Evolutionary conservation across 2,113 vertebrate genomes (phyloP), one percentile per base, ranked within the genome.

Genomic region (Plestiodon gilberti): DNA sequence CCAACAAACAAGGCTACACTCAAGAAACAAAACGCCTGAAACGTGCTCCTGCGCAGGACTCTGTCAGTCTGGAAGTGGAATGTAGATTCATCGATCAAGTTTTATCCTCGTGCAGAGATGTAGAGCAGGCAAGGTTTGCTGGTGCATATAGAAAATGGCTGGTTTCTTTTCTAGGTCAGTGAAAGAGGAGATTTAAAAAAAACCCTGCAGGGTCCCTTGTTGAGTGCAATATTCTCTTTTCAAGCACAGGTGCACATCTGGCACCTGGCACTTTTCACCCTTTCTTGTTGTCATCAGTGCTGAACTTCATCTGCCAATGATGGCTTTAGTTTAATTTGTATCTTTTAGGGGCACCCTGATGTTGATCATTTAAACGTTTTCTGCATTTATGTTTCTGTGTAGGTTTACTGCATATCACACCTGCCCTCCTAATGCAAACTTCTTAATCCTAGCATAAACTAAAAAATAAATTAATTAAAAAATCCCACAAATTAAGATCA

Each of bases 1-100:
- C 91, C n/a, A 94, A 89, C 87, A 97, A 96, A 93, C 97, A 97
- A 87, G 92, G 96, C 90, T 98, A 97, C 91, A 97, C 94, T 70
- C 97, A 97, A 94, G 97, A 98, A 97, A 98, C 93, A 62, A 99
- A 99, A 93, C 97, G 98, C 3, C 96, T 99, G 90, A 99, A 99
- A 93, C 97, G 98, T 85, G 98, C 97, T 61, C 95, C 96, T 79
- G 65, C 95, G 83, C 92, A 95, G 91, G 96, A 97, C 70, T 93
- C 85, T 59, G 65, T 95, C 75, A 95, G 89, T 88, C 93, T 97
- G 79, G 94, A 97, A 89, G 95, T 96, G 28, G 99, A 99, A 92
- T 96, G 97, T 90, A 93, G 35, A 67, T 99, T 99, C 88, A 94
- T 98, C 23, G 96, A 96, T 87, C 87, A 94, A 70, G 85, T 98